Evolutionary conservation across 2,888 invertebrate genomes (phyloP), one percentile per base, ranked within the genome.

Genomic region (Hypercompe scribonia): DNA sequence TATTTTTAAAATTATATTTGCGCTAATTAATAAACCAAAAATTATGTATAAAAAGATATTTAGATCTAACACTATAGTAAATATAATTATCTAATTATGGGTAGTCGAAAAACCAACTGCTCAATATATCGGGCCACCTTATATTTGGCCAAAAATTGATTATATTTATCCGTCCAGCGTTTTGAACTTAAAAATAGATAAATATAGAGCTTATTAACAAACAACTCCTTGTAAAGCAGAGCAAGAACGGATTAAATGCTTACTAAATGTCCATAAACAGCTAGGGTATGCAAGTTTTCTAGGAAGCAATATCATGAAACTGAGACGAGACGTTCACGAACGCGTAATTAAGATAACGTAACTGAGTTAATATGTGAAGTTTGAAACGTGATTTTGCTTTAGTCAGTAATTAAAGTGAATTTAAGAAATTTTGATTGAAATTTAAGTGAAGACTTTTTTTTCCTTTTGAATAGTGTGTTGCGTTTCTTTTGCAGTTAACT

Each of bases 211-310:
- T 11, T 11, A 58, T 28, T 28, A 13, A 58, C 13, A 58, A 28
- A 54, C 13, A 10, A 0, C 28, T n/a, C n/a, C 5, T 13, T 13
- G 28, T 28, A 4, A 5, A 28, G 58, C 28, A 28, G 4, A 58
- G 28, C 3, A 28, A 58, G 21, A 21, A 28, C 11, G 15, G 4
- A 58, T 58, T 58, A 5, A 58, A 58, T 64, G 54, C 65, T 50
- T 50, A 36, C 28, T 70, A 54, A 18, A 31, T 70, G 70, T 75
- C 77, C 72, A 39, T 31, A 69, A 42, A 34, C 70, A 69, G 65
- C 75, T 67, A 74, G 67, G 70, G 54, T 82, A 74, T 72, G 68
- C 65, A 77, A 79, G 81, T 77, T 81, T 81, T 82, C 84, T 76
- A 75, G 74, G 64, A 70, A 64, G 72, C 63, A 75, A 73, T 71